A percentile compares a stretch with the other conserved stretches of the same genome.
Evolutionary conservation across 2,113 vertebrate genomes (phyloP).

Genomic region (Vulpes ferrilata): DNA sequence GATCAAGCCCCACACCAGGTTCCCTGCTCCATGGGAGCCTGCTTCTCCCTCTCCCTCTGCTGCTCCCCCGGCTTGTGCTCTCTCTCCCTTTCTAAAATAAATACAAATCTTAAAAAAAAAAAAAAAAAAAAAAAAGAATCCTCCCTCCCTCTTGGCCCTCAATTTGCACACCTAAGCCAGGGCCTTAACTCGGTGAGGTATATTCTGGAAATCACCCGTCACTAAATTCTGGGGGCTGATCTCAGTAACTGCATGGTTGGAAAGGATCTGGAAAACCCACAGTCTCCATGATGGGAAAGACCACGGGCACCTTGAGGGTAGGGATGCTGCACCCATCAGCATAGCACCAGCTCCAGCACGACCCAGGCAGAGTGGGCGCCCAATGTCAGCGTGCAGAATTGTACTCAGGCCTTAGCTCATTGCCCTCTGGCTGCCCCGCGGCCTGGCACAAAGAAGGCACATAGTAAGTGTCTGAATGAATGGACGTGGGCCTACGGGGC

Average conservation of each 20-base stretch:
- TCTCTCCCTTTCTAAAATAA: too few species aligned
- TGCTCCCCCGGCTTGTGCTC: too few species aligned
- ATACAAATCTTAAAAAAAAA: too few species aligned
- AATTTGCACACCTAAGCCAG: not conserved
- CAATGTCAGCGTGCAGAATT: accelerated
- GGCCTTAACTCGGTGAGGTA: not conserved
- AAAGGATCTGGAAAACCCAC: slow-evolving; percentile 4
- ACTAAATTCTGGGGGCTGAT: not conserved
- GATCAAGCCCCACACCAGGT: too few species aligned
- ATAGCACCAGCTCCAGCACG: accelerated
- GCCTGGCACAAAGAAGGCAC: not conserved
- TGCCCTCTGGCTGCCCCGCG: not conserved
- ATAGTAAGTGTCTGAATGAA: not conserved
- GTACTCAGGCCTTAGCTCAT: not conserved
- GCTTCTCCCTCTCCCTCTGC: too few species aligned
- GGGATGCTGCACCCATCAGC: not conserved
- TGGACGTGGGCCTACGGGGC: not conserved
- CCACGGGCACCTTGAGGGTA: not conserved
- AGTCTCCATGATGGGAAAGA: not conserved
- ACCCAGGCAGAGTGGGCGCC: not conserved
- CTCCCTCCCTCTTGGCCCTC: not conserved
- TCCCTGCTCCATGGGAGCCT: too few species aligned
- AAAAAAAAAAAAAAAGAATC: not conserved
- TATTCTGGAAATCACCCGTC: not conserved
- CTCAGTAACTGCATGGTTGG: not conserved